Conservation (phyloP, 2,113 vertebrate species). For the Proteles cristata region DNA sequence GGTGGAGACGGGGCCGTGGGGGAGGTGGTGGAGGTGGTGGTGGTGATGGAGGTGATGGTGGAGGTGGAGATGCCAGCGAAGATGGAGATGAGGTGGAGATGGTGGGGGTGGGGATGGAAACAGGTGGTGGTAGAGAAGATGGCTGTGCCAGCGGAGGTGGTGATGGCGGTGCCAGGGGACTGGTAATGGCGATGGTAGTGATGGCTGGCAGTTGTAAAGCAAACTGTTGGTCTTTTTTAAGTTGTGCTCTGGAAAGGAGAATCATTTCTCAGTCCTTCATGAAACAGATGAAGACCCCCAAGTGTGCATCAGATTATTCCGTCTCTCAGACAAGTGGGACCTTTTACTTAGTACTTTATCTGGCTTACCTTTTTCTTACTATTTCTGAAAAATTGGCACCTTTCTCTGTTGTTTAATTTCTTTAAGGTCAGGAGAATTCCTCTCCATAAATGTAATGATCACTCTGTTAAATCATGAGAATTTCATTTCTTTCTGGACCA, state of each 20-base stretch:
- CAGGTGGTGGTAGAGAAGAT: too few species aligned
- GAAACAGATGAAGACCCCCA: neutral
- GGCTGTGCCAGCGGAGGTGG: rapidly evolving
- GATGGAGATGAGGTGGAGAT: neutral
- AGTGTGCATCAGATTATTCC: neutral
- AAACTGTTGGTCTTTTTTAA: neutral
- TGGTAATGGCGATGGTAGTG: rapidly evolving
- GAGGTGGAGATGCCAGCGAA: neutral
- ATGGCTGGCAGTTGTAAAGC: neutral
- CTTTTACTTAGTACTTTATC: neutral
- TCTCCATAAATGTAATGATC: neutral
- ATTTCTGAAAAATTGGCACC: neutral
- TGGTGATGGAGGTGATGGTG: too few species aligned
- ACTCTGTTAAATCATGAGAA: neutral
- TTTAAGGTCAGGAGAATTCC: neutral
- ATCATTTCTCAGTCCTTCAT: neutral
- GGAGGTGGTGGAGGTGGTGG: neutral
- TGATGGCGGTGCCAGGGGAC: neutral
- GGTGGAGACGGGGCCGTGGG: neutral
- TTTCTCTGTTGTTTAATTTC: neutral
- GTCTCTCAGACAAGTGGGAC: neutral
- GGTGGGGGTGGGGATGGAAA: neutral
- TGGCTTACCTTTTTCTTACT: neutral
- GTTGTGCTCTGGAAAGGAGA: neutral
- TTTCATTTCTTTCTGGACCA: constrained; percentile 14